Evolutionary conservation across 2,888 invertebrate genomes (phyloP).

Genomic region (Drosophila cracens): DNA sequence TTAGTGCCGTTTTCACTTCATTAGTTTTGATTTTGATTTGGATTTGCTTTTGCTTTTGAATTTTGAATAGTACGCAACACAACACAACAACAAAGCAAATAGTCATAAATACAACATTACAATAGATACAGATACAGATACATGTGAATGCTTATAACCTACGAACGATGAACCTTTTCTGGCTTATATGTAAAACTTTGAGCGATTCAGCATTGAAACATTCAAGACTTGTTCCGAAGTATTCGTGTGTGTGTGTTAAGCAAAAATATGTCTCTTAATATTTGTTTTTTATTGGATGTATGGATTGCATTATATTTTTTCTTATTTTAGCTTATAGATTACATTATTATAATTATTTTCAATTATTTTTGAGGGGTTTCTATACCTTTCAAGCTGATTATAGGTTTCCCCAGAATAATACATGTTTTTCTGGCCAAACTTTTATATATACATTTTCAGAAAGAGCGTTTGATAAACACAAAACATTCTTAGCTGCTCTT

Average conservation of each 20-base stretch:
- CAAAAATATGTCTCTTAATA: neutral
- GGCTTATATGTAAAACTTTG: neutral
- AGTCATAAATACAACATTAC: neutral
- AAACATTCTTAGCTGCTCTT: neutral
- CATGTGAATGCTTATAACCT: neutral
- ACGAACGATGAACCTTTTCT: neutral
- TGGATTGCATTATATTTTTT: neutral
- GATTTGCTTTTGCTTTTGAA: constrained; percentile 25
- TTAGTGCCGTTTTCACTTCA: constrained; percentile 82
- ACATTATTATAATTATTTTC: neutral
- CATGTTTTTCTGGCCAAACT: neutral
- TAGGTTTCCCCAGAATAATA: neutral
- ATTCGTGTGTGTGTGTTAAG: neutral
- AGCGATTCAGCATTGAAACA: neutral
- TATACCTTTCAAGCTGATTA: neutral
- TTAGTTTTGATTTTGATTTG: constrained; percentile 76
- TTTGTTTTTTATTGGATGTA: neutral
- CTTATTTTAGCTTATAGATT: neutral
- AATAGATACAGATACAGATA: neutral
- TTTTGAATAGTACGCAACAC: constrained; percentile 18
- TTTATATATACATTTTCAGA: neutral
- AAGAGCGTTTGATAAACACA: neutral
- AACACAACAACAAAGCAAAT: constrained; percentile 11
- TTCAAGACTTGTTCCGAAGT: neutral
- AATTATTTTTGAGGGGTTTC: neutral